These are phyloP conservation scores for Ophonus ardosiacus DNA, from an alignment of 2,888 invertebrate species.

Conservation along the genomic window DNA sequence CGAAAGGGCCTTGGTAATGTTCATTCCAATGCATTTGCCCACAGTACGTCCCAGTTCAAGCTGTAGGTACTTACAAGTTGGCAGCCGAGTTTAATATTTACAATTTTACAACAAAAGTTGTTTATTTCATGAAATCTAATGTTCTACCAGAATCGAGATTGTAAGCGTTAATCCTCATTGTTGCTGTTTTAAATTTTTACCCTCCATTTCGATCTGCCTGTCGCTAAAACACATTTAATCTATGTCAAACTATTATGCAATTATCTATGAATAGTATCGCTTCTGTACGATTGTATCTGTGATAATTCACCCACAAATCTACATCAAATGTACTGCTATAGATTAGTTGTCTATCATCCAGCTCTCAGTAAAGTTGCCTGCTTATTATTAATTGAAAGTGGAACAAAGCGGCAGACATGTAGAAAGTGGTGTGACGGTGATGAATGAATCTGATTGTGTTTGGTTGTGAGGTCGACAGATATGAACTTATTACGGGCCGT, in stretches of 20 bases:
- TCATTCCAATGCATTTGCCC: too few relatives aligned
- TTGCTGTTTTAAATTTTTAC: not conserved
- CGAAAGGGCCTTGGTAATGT: too few relatives aligned
- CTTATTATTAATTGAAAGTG: conserved; percentile 49
- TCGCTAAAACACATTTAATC: not conserved
- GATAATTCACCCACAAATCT: conserved; percentile 33
- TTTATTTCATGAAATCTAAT: too few relatives aligned
- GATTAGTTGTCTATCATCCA: conserved; percentile 37
- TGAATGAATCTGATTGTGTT: conserved; percentile 72
- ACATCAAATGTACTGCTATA: conserved; percentile 19
- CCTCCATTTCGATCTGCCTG: not conserved
- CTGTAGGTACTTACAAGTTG: too few relatives aligned
- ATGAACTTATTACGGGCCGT: conserved; percentile 73
- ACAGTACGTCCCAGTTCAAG: too few relatives aligned
- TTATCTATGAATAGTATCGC: not conserved
- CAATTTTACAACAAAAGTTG: too few relatives aligned
- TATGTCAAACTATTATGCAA: not conserved
- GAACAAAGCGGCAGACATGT: conserved; percentile 34
- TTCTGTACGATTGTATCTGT: not conserved
- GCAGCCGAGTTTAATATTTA: too few relatives aligned
- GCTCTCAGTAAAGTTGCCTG: not conserved
- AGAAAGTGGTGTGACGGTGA: conserved; percentile 70
- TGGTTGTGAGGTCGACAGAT: conserved; percentile 73
- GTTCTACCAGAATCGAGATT: too few relatives aligned
- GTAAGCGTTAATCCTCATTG: too few relatives aligned